A percentile compares a stretch with the other conserved stretches of the same genome.
phyloP scores from a whole-genome alignment of 2,113 vertebrate species.

The Zosterops pallidus region DNA sequence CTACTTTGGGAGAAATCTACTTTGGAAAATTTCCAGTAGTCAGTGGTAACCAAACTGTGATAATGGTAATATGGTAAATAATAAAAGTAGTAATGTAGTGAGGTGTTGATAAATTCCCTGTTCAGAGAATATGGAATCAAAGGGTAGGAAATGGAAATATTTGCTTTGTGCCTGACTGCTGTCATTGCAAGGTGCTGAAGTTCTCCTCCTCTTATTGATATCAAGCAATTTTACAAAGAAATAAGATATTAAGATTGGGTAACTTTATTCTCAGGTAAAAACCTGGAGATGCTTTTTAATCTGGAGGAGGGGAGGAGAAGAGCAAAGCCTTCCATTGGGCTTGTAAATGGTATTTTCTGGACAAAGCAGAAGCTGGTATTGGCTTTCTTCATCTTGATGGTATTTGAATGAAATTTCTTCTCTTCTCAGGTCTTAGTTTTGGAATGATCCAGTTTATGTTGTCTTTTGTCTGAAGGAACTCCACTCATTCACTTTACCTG shows the following conservation, averaged over 20 bases:
- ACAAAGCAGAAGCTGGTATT: neutral
- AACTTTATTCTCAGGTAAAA: neutral
- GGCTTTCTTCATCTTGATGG: neutral
- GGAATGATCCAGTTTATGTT: neutral
- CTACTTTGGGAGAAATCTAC: neutral
- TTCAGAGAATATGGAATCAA: neutral
- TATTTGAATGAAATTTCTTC: neutral
- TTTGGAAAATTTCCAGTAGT: neutral
- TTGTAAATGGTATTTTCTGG: neutral
- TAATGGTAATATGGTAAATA: neutral
- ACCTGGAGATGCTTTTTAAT: neutral
- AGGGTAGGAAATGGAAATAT: neutral
- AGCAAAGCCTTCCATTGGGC: neutral
- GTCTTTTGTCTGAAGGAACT: neutral
- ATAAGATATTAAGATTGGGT: neutral
- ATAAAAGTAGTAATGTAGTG: neutral
- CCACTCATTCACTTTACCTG: neutral
- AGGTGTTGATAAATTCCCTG: neutral
- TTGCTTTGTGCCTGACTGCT: neutral
- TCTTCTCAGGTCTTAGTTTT: neutral
- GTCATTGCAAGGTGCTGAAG: neutral
- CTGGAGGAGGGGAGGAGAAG: neutral
- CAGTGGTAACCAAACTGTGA: neutral
- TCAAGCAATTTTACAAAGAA: neutral
- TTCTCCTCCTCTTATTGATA: neutral